Evolutionary conservation across 2,888 invertebrate genomes (phyloP), one percentile per base, ranked within the genome.

Genomic region (Troglohyphantes excavatus): DNA sequence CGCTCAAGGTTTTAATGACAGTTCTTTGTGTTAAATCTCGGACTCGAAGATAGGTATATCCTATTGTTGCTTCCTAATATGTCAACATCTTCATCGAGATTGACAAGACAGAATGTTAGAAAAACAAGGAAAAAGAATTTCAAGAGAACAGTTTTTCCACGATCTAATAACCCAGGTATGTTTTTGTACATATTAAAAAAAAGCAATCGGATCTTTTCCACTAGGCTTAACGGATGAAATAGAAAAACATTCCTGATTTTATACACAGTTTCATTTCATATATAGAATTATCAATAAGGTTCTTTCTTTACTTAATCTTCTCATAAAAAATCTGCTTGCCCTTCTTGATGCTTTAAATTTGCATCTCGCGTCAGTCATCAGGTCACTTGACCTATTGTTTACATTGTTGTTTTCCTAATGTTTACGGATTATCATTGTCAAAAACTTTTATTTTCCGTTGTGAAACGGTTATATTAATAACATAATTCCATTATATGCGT

Each of bases 1-100:
- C 82, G 82, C 82, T 89, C 88, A 89, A 89, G 88, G 88, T 43
- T 86, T 88, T 89, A 89, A 89, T 89, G 88, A 89, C 88, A 89
- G 88, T 43, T 82, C 82, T 89, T 89, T 89, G 88, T 82, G 88
- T 82, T 82, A 53, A 75, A 83, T 68, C 88, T 65, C 82, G 82
- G 67, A 68, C 68, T 65, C 59, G 59, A 68, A 39, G 72, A 82
- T 26, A 21, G 75, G 53, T 76, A 26, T 26, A 53, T 13, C 61
- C 39, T 70, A 46, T 59, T 82, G 75, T 67, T 75, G 27, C 59
- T 43, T 89, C 61, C 59, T 89, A 89, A 83, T 59, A 90, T 90
- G 90, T 90, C 90, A 76, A 84, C 87, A 53, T 84, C 88, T 68
- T 84, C 87, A 43, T 79, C 87, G 19, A 84, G 88, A 78, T 73